These are phyloP conservation scores for Sula dactylatra DNA, from an alignment of 2,113 vertebrate genomes.

Conservation along the genomic window DNA sequence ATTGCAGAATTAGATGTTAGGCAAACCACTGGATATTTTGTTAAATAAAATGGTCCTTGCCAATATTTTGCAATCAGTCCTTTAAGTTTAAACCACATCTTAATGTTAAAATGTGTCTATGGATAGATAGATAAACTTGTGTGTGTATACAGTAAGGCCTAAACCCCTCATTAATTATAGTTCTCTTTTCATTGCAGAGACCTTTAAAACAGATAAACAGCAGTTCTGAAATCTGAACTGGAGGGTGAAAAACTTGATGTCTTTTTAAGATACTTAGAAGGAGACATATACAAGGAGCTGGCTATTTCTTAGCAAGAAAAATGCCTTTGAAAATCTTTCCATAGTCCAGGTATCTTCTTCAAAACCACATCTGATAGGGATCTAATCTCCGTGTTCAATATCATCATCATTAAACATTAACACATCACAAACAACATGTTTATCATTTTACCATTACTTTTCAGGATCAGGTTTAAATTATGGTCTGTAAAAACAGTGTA, in stretches of 20 bases:
- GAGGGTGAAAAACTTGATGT: slow-evolving; percentile 62
- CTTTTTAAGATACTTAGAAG: slow-evolving; percentile 70
- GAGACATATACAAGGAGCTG: neutral
- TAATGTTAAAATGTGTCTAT: slow-evolving; percentile 10
- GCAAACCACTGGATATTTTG: slow-evolving; percentile 25
- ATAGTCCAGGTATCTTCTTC: slow-evolving; percentile 73
- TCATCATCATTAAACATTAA: slow-evolving; percentile 80
- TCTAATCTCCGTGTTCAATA: slow-evolving; percentile 84
- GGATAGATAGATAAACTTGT: slow-evolving; percentile 3
- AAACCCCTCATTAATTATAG: slow-evolving; percentile 38
- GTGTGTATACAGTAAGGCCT: neutral
- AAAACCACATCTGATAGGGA: slow-evolving; percentile 81
- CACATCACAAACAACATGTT: slow-evolving; percentile 76
- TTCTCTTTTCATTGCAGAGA: neutral
- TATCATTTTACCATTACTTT: slow-evolving; percentile 78
- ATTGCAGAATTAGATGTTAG: slow-evolving; percentile 42
- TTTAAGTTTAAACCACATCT: slow-evolving; percentile 27
- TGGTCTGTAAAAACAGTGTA: slow-evolving; percentile 13
- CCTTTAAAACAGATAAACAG: slow-evolving; percentile 54
- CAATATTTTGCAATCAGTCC: slow-evolving; percentile 35
- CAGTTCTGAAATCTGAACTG: slow-evolving; percentile 38
- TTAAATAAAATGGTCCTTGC: slow-evolving; percentile 28
- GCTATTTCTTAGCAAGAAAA: slow-evolving; percentile 83
- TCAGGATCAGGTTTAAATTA: slow-evolving; percentile 62
- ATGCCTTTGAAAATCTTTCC: slow-evolving; percentile 73